These are phyloP conservation scores for Oncorhynchus kisutch DNA, from an alignment of 2,113 vertebrate species.

Conservation along the genomic window DNA sequence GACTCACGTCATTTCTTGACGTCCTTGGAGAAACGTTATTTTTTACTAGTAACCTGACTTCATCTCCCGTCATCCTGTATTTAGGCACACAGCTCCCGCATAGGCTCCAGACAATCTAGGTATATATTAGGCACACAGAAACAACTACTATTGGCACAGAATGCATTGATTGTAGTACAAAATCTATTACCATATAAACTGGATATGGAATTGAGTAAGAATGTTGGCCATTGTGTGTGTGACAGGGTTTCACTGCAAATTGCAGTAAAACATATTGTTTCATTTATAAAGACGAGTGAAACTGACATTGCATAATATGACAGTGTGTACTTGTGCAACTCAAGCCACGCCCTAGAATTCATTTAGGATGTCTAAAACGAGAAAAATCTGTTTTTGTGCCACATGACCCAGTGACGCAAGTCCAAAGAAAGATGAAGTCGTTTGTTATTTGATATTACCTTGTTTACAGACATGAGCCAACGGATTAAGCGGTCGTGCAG, in stretches of 20 bases:
- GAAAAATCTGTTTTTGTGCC: background rate
- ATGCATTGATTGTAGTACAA: no score
- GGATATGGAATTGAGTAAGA: no score
- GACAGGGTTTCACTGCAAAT: background rate
- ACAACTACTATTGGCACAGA: no score
- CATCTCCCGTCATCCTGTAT: no score
- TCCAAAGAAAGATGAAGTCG: background rate
- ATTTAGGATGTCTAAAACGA: background rate
- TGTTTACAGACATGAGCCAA: conserved; percentile 19
- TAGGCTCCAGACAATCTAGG: no score
- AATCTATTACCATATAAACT: no score
- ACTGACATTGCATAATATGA: background rate
- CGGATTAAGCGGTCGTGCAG: conserved; percentile 28
- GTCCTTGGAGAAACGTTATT: no score
- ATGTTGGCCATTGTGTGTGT: no score
- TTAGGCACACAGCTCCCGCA: no score
- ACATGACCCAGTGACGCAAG: conserved; percentile 12
- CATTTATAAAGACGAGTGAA: background rate
- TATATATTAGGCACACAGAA: no score
- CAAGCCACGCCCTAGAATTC: background rate
- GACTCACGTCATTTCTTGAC: no score
- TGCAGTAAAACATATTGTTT: background rate
- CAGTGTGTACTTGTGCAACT: background rate
- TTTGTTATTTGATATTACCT: conserved; percentile 8
- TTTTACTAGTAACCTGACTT: no score